Evolutionary conservation across 2,888 invertebrate genomes (phyloP), one percentile per base, ranked within the genome.

Genomic region (Papilio elwesi): DNA sequence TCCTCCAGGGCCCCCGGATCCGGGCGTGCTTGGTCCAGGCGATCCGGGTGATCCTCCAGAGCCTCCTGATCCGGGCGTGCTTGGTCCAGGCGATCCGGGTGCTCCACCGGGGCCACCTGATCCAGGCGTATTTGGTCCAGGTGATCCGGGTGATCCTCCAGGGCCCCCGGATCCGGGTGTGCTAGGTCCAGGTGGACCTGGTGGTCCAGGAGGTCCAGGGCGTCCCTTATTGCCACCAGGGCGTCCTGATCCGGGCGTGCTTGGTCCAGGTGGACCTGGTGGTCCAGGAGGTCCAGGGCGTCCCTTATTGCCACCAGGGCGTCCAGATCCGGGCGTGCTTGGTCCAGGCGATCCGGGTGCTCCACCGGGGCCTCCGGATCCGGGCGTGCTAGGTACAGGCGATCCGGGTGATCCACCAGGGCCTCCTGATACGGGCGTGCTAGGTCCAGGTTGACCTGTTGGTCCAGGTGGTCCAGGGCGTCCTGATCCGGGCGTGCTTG

Each of bases 31-130:
- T 2, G 55, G n/a, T 4, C 52, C 69, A 63, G 62, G 49, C 11
- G 49, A 51, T 51, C 63, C 52, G 12, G n/a, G 47, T 11, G 70
- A 47, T 43, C 47, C 63, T 49, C 62, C 62, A n/a, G 0, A 15
- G 4, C 55, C 16, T 4, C 55, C n/a, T 7, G 55, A 15, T 9
- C 15, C 9, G 55, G 16, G 9, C 15, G 15, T 4, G 15, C 15
- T 7, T 6, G 43, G 16, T 26, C 53, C 53, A 9, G 53, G 16
- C 38, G 62, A 43, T 47, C 62, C 62, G 12, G 43, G 13, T 3
- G 62, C 43, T 62, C 63, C 63, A 2, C 15, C 12, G 3, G 16
- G 51, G 10, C 51, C 43, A 3, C 38, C 8, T 36, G 57, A 48
- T 2, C 62, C 51, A n/a, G 36, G 10, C 1, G 16, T 49, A 10